Evolutionary conservation across 2,113 vertebrate genomes (phyloP), one percentile per base, ranked within the genome.

Genomic region (Typhlomys cinereus): DNA sequence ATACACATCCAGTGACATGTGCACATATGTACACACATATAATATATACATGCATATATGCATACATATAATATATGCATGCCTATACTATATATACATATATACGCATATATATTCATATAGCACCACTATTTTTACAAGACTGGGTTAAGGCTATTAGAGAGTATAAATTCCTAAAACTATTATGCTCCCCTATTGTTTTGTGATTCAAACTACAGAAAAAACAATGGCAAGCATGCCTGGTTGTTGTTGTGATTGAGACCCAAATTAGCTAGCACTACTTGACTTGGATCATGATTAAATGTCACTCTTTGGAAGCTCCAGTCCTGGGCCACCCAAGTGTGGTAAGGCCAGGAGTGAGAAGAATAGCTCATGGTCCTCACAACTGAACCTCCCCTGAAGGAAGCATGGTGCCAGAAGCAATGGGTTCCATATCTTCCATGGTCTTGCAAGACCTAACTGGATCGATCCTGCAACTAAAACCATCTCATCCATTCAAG

Each of bases 381-480:
- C 44, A 14, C 23, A 17, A 2, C 87, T 36, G 46, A 93, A 44
- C 44, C 31, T 8, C 5, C 31, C 0, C 0, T 21, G 39, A 89
- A 75, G 7, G 54, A 76, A 94, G 66, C 57, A 59, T 3, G 5
- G 87, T 85, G 29, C 41, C 59, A 34, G 84, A 92, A 80, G 73
- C 76, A 4, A 89, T 67, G 52, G 96, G 92, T 78, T 75, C 87
- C 70, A 46, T 67, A 29, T 95, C 93, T 96, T 85, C 91, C 76
- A 54, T 94, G 87, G 91, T 83, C 52, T 71, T 59, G 48, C 18
- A 2, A 54, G 70, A 18, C 84, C 80, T 91, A 73, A 91, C 78
- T 93, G 71, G 91, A 89, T 92, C 9, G 11, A 83, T 89, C n/a
- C 31, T 92, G 86, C 93, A 89, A 87, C 94, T 91, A 91, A 69